Evolutionary conservation across 2,888 invertebrate genomes (phyloP), one percentile per base, ranked within the genome.

Genomic region (Iphiclides podalirius): DNA sequence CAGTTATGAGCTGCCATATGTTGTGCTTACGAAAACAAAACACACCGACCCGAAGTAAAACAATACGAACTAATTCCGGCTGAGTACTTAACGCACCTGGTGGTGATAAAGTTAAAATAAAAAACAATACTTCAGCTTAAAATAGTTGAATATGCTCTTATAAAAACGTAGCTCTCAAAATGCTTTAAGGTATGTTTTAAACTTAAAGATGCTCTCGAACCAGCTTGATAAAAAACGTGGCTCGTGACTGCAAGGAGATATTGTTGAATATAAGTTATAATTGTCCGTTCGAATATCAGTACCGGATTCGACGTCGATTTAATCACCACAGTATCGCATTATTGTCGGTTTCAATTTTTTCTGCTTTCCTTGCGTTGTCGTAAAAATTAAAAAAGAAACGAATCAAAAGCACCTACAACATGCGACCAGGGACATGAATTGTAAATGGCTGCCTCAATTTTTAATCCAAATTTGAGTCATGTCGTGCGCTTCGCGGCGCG

Each of bases 381-480:
- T 39, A 15, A 49, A 43, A 43, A 42, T 42, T 42, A 37, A 9
- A 14, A 37, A 42, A 43, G 9, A 20, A 4, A 20, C 6, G 12
- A 43, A 31, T 33, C 35, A 11, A 38, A 38, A 42, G 20, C 41
- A 36, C 36, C n/a, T n/a, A n/a, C 13, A 31, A 16, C 12, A 43
- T 43, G 26, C 34, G 11, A 9, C 23, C 20, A 43, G 33, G 37
- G 28, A 43, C 37, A 31, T 12, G 23, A 15, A n/a, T 48, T 38
- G 37, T 48, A 37, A 47, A 48, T 31, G 12, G 42, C 12, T 23
- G 43, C 38, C n/a, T 34, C 34, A 34, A 36, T 36, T 48, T 42
- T 31, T 20, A 12, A 38, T 14, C 23, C 38, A 43, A 37, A 42
- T 48, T 38, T 34, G 33, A 43, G 20, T 38, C 23, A 17, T 43